These are phyloP conservation scores for Tenthredo notha DNA, from an alignment of 2,888 invertebrate genomes.

Conservation along the genomic window DNA sequence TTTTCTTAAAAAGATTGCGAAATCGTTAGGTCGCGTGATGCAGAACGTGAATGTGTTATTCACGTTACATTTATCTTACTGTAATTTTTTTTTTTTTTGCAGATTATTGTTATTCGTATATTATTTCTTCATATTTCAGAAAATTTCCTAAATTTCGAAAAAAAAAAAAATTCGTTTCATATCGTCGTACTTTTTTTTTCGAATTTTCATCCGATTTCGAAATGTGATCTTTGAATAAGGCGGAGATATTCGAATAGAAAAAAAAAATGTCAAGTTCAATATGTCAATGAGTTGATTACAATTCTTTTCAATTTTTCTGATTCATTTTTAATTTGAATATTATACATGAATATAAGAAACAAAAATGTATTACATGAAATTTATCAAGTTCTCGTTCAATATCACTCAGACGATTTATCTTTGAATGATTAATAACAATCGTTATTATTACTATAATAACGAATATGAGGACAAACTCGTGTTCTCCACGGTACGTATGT, in stretches of 20 bases:
- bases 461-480: not conserved
- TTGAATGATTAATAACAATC: not conserved
- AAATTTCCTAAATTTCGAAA: not conserved
- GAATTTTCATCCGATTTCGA: too few species aligned
- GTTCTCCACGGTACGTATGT: not conserved
- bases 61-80: not conserved
- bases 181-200: too few species aligned
- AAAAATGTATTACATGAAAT: too few species aligned
- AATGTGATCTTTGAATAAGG: too few species aligned
- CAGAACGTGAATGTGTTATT: slow-evolving; percentile 19
- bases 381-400: too few species aligned
- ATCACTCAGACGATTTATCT: not conserved
- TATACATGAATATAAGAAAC: not conserved
- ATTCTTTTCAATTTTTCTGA: too few species aligned
- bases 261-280: too few species aligned
- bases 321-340: not conserved
- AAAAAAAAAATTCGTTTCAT: too few species aligned
- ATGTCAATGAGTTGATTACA: too few species aligned
- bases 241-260: too few species aligned
- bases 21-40: slow-evolving; percentile 15
- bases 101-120: not conserved
- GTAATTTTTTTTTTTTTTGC: not conserved
- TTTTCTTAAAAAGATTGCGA: not conserved
- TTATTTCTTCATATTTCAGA: not conserved
- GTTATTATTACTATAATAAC: not conserved